Percentiles rank a stretch among this genome's conserved stretches.
Conservation (phyloP, 1,140 invertebrate genomes). For the Geopemphigus sp. region DNA sequence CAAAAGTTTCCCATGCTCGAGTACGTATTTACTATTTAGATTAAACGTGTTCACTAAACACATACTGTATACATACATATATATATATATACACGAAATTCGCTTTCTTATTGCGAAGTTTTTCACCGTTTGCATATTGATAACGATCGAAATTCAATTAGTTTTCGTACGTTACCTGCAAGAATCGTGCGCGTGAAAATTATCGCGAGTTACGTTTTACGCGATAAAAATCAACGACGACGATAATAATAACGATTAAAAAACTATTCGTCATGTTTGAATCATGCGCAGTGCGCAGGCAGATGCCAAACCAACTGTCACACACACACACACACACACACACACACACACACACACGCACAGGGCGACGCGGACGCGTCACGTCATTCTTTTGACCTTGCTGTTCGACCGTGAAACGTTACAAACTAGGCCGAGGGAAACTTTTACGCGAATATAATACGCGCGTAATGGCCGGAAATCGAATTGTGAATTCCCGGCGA, state of each 20-base stretch:
- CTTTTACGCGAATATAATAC: background rate
- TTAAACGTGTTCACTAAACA: background rate
- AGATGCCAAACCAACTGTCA: no score
- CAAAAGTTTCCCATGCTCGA: background rate
- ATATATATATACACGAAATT: no score
- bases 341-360: no score
- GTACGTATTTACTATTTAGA: background rate
- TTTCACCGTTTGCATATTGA: background rate
- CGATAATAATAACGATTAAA: background rate
- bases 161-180: background rate
- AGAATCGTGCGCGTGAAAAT: no score
- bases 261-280: background rate
- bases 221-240: no score
- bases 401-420: conserved; percentile 2
- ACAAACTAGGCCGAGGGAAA: conserved; percentile 16
- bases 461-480: background rate
- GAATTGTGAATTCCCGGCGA: background rate
- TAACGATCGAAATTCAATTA: background rate
- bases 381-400: background rate
- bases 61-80: background rate
- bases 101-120: no score
- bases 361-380: background rate
- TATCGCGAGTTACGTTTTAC: background rate
- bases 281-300: background rate
- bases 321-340: no score